A percentile compares a stretch with the other conserved stretches of the same genome.
These are phyloP conservation scores for Sweltsa coloradensis DNA, from an alignment of 1,140 invertebrate genomes.

Conservation along the genomic window DNA sequence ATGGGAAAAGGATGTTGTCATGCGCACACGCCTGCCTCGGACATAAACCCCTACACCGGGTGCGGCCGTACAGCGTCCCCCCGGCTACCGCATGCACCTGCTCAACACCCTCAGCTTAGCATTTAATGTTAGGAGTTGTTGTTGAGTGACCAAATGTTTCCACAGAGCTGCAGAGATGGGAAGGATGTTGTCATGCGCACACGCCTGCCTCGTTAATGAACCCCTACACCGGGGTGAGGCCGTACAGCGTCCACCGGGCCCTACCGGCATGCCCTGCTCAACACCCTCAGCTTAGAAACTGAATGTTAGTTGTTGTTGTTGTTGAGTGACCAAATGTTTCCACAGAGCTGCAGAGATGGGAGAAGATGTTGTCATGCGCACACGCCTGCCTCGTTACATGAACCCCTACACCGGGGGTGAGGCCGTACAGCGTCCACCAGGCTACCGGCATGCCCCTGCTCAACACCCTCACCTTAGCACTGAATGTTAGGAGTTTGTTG, in stretches of 20 bases:
- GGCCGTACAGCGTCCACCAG: constrained; percentile 48
- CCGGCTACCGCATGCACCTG: constrained; percentile 46
- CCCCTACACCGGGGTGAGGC: constrained; percentile 46
- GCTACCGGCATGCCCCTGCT: too few relatives aligned
- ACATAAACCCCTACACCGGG: constrained; percentile 48
- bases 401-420: constrained; percentile 50
- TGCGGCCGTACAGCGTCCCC: constrained; percentile 49
- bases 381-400: constrained; percentile 55
- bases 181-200: constrained; percentile 48
- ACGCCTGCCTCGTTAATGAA: constrained; percentile 58
- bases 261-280: constrained; percentile 45
- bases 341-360: constrained; percentile 54
- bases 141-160: too few relatives aligned
- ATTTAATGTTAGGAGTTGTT: constrained; percentile 46
- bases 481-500: too few relatives aligned
- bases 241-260: constrained; percentile 49
- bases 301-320: too few relatives aligned
- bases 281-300: too few relatives aligned
- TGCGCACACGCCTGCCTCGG: constrained; percentile 48
- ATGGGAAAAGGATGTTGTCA: too few relatives aligned
- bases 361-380: constrained; percentile 50
- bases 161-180: constrained; percentile 52
- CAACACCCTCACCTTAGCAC: too few relatives aligned
- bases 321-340: too few relatives aligned
- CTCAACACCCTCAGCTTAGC: constrained; percentile 43